phyloP scores from a whole-genome alignment of 2,888 invertebrate species.

The Kuschelorhynchus macadamiae region DNA sequence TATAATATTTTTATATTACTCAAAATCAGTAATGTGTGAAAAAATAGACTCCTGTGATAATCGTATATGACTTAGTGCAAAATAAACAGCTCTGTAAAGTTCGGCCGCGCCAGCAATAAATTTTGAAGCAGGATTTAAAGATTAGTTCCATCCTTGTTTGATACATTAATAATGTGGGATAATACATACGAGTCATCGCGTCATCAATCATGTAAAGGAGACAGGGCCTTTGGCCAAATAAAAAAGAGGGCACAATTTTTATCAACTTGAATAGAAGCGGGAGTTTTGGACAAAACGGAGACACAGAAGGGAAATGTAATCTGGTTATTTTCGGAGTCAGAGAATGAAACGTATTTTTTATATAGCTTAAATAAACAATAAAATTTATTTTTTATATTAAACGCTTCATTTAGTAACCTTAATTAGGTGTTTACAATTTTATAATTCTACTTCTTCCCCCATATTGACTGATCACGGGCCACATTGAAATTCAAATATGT shows the following conservation, averaged over 20 bases:
- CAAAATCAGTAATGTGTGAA: too few relatives aligned
- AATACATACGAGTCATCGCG: slow-evolving; percentile 40
- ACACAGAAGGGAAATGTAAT: too few relatives aligned
- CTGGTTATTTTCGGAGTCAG: too few relatives aligned
- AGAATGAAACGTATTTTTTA: too few relatives aligned
- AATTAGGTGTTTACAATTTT: too few relatives aligned
- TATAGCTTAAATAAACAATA: too few relatives aligned
- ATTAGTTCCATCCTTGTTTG: slow-evolving; percentile 36
- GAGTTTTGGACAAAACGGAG: slow-evolving; percentile 21
- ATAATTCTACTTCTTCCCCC: too few relatives aligned
- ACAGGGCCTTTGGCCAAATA: slow-evolving; percentile 25
- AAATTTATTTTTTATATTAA: too few relatives aligned
- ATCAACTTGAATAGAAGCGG: slow-evolving; percentile 21
- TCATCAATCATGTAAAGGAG: slow-evolving; percentile 37
- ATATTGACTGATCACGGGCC: too few relatives aligned
- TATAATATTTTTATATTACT: too few relatives aligned
- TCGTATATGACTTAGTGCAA: slow-evolving; percentile 28
- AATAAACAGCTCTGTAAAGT: slow-evolving; percentile 27
- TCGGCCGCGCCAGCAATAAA: slow-evolving; percentile 22
- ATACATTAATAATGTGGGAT: slow-evolving; percentile 35
- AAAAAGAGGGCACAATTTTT: slow-evolving; percentile 19
- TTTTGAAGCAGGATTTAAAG: slow-evolving; percentile 38
- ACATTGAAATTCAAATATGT: too few relatives aligned
- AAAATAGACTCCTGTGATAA: not conserved
- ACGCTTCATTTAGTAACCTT: too few relatives aligned